Evolutionary conservation across 2,113 vertebrate species (phyloP), one percentile per base, ranked within the genome.

Genomic region (Rana temporaria): DNA sequence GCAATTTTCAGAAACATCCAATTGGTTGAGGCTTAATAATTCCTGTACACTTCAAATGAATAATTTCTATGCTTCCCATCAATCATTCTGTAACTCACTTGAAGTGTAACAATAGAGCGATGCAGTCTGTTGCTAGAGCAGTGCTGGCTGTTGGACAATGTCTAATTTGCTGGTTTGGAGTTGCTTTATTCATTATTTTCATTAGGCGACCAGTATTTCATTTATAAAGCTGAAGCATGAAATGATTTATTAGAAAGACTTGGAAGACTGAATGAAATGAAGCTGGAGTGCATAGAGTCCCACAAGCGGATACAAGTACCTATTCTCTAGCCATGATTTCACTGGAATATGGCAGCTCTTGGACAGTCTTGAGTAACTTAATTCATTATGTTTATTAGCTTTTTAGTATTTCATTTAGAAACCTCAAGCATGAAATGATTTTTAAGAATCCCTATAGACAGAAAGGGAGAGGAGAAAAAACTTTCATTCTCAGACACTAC

Each of bases 121-220:
- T 24, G 32, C 65, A 69, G 55, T 62, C 32, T 19, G n/a, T 70
- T 22, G n/a, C 66, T 34, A 52, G 56, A 62, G n/a, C 67, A n/a
- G n/a, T 73, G 52, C 53, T 34, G 71, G 71, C 53, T 59, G 53
- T 70, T 62, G 77, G 30, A 79, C 32, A 26, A 60, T 62, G 66
- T 62, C 66, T 80, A 70, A 80, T 80, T 70, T 70, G 20, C 78
- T 48, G 38, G 64, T 32, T 69, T 34, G 22, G 4, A 38, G 30
- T 42, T 59, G 66, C 67, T 52, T 70, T 80, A 80, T 79, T 79
- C 77, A 79, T 81, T 81, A 81, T 65, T 72, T 81, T 72, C 79
- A 81, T 81, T 38, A 81, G 9, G 14, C 20, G 9, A 8, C 60
- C n/a, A 60, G 68, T 79, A 70, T 80, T 80, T 70, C 56, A 70